Evolutionary conservation across 2,888 invertebrate species (phyloP), one percentile per base, ranked within the genome.

Genomic region (Amblyteles armatorius): DNA sequence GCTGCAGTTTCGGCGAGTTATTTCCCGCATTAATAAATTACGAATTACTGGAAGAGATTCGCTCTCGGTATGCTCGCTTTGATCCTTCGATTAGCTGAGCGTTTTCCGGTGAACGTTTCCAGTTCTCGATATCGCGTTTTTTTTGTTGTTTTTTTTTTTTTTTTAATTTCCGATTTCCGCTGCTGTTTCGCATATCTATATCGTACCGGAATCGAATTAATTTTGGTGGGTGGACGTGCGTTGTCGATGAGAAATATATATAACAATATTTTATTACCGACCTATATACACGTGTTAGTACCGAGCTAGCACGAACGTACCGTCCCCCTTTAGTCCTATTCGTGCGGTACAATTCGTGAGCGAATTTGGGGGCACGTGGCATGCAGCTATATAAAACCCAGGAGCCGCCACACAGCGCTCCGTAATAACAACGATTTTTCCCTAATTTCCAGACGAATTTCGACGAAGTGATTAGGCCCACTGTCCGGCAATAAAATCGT

Each of bases 371-470:
- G 78, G 40, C 76, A 82, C 69, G 76, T 82, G 82, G 63, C 82
- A 52, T 69, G 69, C 63, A 33, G 65, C 82, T 71, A 82, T 63
- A 82, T 74, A 48, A 48, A 48, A 57, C 26, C 19, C 40, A 44
- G 55, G 22, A 65, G 71, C 63, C 71, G n/a, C 57, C 22, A 57
- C 26, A 73, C 57, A 19, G n/a, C 76, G 33, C 65, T 71, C 63
- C 52, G 55, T 82, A 82, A 82, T 77, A 76, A 65, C 63, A 77
- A 82, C 71, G 76, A 82, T 77, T 77, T 82, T 57, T 57, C 63
- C 82, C 82, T 76, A 82, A 82, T 63, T 71, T 82, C 76, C 57
- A 71, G 71, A 77, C 69, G 57, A 77, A 82, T 82, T 82, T 76
- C 82, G 63, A 52, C 76, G 76, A 71, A 76, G 69, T 82, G 69